A percentile compares a stretch with the other conserved stretches of the same genome.
Conservation (phyloP, 2,797 vertebrate genomes). For the Falco novaeseelandiae region DNA sequence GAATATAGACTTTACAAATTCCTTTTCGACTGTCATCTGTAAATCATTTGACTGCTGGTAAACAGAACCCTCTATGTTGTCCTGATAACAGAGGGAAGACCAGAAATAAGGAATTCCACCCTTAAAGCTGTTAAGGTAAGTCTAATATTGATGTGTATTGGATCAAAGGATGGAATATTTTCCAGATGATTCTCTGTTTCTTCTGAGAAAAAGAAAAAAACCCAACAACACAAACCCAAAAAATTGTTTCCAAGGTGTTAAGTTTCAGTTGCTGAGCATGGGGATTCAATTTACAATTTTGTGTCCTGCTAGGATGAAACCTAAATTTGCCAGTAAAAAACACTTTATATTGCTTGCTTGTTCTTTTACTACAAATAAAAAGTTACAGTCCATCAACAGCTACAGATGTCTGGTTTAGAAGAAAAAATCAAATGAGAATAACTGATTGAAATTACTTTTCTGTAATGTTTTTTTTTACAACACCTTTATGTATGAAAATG, state of each 20-base stretch:
- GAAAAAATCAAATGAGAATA: not conserved
- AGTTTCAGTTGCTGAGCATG: not conserved
- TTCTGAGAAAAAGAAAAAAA: not conserved
- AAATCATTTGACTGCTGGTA: conserved; percentile 61
- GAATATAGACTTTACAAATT: conserved; percentile 48
- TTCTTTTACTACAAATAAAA: not conserved
- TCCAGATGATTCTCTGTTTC: conserved; percentile 52
- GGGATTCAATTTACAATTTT: conserved; percentile 14
- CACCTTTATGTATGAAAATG: not conserved
- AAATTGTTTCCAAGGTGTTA: not conserved
- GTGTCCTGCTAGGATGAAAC: not conserved
- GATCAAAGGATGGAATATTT: conserved; percentile 65
- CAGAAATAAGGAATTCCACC: conserved; percentile 52
- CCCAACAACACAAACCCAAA: not conserved
- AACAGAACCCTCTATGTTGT: conserved; percentile 30
- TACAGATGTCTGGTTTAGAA: not conserved
- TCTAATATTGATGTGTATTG: conserved; percentile 45
- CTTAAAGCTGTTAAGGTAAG: conserved; percentile 46
- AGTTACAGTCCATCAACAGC: not conserved
- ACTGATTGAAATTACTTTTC: not conserved
- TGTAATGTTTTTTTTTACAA: not conserved
- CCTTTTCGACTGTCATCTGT: conserved; percentile 61
- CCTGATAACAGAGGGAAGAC: conserved; percentile 43
- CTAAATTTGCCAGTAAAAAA: not conserved
- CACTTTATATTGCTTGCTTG: not conserved